phyloP scores from a whole-genome alignment of 2,888 invertebrate genomes.

The Machimus rusticus region DNA sequence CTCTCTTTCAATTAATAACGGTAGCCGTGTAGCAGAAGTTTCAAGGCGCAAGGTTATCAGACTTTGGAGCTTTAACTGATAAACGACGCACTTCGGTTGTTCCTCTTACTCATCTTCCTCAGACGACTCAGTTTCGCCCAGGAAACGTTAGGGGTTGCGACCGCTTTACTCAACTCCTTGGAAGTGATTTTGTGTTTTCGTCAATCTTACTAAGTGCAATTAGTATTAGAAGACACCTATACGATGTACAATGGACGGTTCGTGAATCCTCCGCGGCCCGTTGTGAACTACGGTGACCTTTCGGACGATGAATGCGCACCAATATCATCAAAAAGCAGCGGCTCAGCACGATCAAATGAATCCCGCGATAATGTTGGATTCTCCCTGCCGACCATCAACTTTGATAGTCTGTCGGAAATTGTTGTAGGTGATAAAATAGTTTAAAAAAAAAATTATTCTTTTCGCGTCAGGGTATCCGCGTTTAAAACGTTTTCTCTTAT shows the following conservation, averaged over 20 bases:
- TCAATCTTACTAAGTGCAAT: neutral
- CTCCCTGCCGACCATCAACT: slow-evolving; percentile 4
- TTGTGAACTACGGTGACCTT: neutral
- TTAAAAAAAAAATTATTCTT: neutral
- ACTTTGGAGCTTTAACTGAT: neutral
- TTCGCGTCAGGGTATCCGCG: neutral
- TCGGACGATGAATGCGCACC: neutral
- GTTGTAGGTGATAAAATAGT: slow-evolving; percentile 41
- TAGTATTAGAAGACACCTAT: neutral
- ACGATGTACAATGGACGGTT: slow-evolving; percentile 31
- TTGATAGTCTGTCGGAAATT: slow-evolving; percentile 46
- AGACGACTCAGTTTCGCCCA: neutral
- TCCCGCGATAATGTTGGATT: neutral
- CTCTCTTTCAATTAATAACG: neutral
- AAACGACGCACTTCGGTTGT: neutral
- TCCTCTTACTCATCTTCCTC: neutral
- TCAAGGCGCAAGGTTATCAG: neutral
- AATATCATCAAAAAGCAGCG: neutral
- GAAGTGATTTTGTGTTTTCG: neutral
- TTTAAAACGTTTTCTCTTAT: neutral
- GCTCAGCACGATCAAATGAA: neutral
- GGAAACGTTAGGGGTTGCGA: neutral
- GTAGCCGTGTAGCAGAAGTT: neutral
- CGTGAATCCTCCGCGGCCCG: neutral
- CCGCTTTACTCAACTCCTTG: neutral